phyloP scores from a whole-genome alignment of 2,888 invertebrate genomes.

The Diogma glabrata region DNA sequence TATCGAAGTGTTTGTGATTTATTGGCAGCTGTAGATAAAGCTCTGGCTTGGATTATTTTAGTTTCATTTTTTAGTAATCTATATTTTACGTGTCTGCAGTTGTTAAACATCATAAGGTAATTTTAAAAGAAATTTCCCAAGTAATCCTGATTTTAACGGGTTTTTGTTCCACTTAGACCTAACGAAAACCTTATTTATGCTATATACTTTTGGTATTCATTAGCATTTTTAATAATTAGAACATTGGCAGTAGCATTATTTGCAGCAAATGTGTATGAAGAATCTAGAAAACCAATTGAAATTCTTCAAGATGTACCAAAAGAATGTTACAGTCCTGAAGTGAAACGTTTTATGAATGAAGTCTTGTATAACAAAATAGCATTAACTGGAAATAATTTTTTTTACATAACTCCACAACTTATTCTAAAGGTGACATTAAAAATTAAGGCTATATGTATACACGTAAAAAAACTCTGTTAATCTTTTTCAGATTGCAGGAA shows the following conservation, averaged over 20 bases:
- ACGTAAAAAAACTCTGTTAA: too few relatives aligned
- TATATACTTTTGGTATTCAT: constrained; percentile 39
- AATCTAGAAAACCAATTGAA: constrained; percentile 37
- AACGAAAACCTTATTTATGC: constrained; percentile 31
- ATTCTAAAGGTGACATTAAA: constrained; percentile 45
- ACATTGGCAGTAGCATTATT: constrained; percentile 38
- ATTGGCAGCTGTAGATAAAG: constrained; percentile 43
- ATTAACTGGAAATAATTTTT: constrained; percentile 45
- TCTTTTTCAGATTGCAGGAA: too few relatives aligned
- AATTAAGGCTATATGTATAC: too few relatives aligned
- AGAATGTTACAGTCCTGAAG: constrained; percentile 38
- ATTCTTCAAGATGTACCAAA: constrained; percentile 37
- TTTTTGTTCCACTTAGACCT: too few relatives aligned
- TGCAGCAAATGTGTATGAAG: constrained; percentile 39
- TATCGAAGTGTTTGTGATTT: constrained; percentile 47
- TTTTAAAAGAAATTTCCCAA: too few relatives aligned
- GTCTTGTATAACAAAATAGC: constrained; percentile 39
- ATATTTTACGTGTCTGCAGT: constrained; percentile 57
- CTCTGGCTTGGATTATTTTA: constrained; percentile 46
- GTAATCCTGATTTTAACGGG: too few relatives aligned
- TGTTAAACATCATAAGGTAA: constrained; percentile 55
- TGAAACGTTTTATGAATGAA: constrained; percentile 38
- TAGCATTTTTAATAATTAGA: constrained; percentile 37
- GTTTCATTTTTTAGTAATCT: constrained; percentile 54
- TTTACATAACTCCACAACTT: constrained; percentile 40